Base-by-base conservation (phyloP, 1,140 invertebrate species). In the Camponotus vicinus region DNA sequence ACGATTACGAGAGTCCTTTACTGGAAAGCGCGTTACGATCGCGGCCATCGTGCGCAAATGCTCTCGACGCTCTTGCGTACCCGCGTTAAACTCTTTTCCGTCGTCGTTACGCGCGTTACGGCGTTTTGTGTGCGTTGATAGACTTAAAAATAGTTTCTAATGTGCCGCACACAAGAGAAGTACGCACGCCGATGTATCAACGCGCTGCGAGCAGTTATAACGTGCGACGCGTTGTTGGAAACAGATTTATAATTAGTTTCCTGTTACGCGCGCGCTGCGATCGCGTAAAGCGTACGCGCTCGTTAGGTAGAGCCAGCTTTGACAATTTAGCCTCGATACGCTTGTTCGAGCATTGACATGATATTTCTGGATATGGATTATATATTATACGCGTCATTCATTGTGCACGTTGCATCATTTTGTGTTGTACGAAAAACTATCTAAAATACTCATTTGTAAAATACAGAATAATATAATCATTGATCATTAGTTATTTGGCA, bases 241-340 rank as follows among this genome's bases (percentile, higher is more conserved):
- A 83, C 69, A 83, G 79, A 83, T 83, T 83, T 83, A 83, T 83
- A 83, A 83, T 83, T 83, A 83, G 79, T 83, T 83, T 83, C 79
- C 79, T 83, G 69, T 75, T 55, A 52, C 49, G 49, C 49, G 13
- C 15, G 49, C 49, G 49, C 49, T 61, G 55, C 69, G 69, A 82
- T 13, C 79, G 69, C 55, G 55, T 83, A 83, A 73, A 83, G 79
- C 32, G 55, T 83, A 73, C 67, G 79, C 79, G 55, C 79, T 83
- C 69, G 69, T 83, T 83, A 75, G 69, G 32, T 75, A 75, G 79
- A 61, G 13, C 55, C 69, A 45, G 79, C 79, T 83, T 82, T 82
- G 79, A 82, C 67, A 69, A 82, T 82, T 73, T 83, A 75, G 69
- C 42, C 69, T 61, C 69, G 79, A 73, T 83, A 83, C 55, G 79